phyloP scores from a whole-genome alignment of 2,888 invertebrate genomes.

The Punctoribates punctum region DNA sequence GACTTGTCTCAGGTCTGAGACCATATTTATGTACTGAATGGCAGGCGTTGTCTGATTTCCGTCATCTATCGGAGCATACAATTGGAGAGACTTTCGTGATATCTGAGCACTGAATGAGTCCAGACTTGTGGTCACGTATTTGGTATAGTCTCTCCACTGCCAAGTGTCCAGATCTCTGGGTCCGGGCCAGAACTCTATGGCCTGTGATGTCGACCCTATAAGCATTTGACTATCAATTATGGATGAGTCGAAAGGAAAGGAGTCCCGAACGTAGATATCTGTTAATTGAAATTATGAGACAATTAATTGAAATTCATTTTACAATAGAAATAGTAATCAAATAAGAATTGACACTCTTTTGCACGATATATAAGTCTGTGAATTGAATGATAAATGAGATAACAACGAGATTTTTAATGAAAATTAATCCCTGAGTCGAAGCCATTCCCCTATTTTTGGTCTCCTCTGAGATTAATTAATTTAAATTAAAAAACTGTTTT shows the following conservation, averaged over 20 bases:
- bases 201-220: slow-evolving; percentile 51
- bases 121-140: slow-evolving; percentile 50
- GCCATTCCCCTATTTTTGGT: no score
- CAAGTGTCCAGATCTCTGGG: slow-evolving; percentile 49
- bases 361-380: no score
- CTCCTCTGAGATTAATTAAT: no score
- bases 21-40: slow-evolving; percentile 51
- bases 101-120: slow-evolving; percentile 49
- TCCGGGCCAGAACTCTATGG: slow-evolving; percentile 50
- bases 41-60: slow-evolving; percentile 48
- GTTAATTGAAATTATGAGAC: no score
- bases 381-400: no score
- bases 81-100: slow-evolving; percentile 45
- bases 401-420: no score
- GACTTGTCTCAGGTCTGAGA: slow-evolving; percentile 50
- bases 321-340: not conserved
- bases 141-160: slow-evolving; percentile 50
- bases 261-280: slow-evolving; percentile 17
- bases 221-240: slow-evolving; percentile 49
- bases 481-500: no score
- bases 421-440: no score
- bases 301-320: not conserved
- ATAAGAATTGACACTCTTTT: no score
- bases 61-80: slow-evolving; percentile 42
- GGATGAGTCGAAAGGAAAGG: slow-evolving; percentile 5